These are phyloP conservation scores for Torymus tubicola DNA, from an alignment of 2,888 invertebrate genomes.

Conservation along the genomic window DNA sequence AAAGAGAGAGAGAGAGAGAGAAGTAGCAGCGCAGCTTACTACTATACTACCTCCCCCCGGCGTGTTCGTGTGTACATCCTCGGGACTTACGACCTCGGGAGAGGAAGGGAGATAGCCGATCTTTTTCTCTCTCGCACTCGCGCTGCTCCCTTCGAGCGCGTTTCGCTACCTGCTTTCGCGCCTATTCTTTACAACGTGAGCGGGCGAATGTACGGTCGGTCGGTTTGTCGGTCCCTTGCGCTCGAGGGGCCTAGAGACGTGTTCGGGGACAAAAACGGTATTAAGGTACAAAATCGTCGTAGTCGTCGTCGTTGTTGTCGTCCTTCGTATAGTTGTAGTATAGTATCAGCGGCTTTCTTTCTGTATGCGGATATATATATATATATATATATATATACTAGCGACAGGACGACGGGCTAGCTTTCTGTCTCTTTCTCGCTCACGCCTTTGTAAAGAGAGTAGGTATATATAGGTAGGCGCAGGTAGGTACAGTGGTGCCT, in stretches of 20 bases:
- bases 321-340: background rate
- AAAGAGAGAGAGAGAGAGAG: conserved; percentile 5
- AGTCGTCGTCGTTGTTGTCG: no score
- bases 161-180: no score
- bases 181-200: background rate
- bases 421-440: no score
- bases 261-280: conserved; percentile 39
- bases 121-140: conserved; percentile 15
- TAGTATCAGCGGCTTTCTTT: background rate
- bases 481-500: no score
- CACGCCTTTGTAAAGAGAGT: no score
- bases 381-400: no score
- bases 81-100: background rate
- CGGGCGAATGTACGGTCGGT: no score
- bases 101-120: conserved; percentile 14
- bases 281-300: conserved; percentile 14
- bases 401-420: no score
- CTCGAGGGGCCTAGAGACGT: no score
- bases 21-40: background rate
- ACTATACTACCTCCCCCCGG: background rate
- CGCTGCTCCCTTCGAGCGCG: background rate
- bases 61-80: background rate
- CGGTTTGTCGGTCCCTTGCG: no score
- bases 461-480: no score
- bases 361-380: no score